Conservation (phyloP, 2,797 vertebrate genomes). For the Sebastes diploproa region DNA sequence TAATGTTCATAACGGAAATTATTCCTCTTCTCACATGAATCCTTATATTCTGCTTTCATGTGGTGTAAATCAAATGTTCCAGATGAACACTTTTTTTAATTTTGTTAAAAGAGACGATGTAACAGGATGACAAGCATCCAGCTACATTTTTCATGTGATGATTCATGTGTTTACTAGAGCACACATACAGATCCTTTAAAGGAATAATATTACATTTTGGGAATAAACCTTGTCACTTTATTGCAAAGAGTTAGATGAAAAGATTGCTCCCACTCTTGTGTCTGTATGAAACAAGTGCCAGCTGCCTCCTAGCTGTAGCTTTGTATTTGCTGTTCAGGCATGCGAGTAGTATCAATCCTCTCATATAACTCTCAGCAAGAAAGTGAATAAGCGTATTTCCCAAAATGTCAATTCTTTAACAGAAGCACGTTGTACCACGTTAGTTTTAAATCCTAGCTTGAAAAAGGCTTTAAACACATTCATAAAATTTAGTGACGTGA, state of each 20-base stretch:
- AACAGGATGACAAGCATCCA: background rate
- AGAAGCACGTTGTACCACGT: background rate
- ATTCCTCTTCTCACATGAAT: conserved; percentile 9
- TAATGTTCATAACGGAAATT: background rate
- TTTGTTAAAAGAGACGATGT: background rate
- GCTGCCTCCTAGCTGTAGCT: background rate
- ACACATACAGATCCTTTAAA: background rate
- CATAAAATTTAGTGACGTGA: background rate
- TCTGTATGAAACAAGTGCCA: background rate
- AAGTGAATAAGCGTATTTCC: background rate
- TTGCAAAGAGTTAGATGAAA: background rate
- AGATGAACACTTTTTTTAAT: background rate
- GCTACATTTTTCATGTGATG: background rate
- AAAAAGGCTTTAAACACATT: background rate
- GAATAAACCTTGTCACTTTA: background rate
- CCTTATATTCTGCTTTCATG: background rate
- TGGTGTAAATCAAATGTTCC: background rate
- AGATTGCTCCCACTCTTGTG: background rate
- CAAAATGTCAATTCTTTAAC: background rate
- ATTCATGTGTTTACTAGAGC: background rate
- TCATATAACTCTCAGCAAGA: background rate
- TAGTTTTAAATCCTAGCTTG: background rate
- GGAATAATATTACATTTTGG: background rate
- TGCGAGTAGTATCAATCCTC: background rate
- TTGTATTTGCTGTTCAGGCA: background rate